Evolutionary conservation across 1,140 invertebrate genomes (phyloP), one percentile per base, ranked within the genome.

Genomic region (Leptinotarsa texana): DNA sequence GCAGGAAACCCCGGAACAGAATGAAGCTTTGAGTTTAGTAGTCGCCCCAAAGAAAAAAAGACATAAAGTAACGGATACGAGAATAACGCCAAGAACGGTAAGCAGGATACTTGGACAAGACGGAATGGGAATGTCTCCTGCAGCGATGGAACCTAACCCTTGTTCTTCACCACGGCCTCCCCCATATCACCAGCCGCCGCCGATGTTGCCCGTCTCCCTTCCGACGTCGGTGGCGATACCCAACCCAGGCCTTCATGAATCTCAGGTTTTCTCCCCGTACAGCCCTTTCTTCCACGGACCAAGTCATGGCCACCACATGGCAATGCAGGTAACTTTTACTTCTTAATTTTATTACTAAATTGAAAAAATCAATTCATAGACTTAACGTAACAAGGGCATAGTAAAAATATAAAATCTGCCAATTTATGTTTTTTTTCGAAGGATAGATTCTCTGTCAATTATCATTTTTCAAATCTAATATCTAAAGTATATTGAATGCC

Each of bases 51-150:
- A 98, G 87, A 97, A 96, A 88, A 98, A 98, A 88, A 89, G 96
- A 21, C 96, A 98, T 84, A 98, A 98, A 92, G 94, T 98, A 73
- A 98, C 96, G 17, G 96, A 98, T 84, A 98, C 96, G 61, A 90
- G 97, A 75, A 95, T 98, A 73, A 98, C 96, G 13, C 96, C 96
- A 4, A 89, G 95, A 73, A 96, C 95, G 51, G 94, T 96, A 13
- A 95, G 93, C 82, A 89, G 95, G 75, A 93, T 96, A 74, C 85
- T 96, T 74, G 93, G 93, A 72, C 93, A 93, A 84, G 93, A 95
- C 78, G 92, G 92, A 27, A 90, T 91, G 78, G 90, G 90, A 47
- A 90, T 90, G 76, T 89, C 90, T 22, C 89, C 90, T 11, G 84
- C 83, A 70, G 82, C 82, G 63, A 83, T 85, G 78, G 88, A 88